phyloP scores from a whole-genome alignment of 2,888 invertebrate species.

The Drosophila mettleri region DNA sequence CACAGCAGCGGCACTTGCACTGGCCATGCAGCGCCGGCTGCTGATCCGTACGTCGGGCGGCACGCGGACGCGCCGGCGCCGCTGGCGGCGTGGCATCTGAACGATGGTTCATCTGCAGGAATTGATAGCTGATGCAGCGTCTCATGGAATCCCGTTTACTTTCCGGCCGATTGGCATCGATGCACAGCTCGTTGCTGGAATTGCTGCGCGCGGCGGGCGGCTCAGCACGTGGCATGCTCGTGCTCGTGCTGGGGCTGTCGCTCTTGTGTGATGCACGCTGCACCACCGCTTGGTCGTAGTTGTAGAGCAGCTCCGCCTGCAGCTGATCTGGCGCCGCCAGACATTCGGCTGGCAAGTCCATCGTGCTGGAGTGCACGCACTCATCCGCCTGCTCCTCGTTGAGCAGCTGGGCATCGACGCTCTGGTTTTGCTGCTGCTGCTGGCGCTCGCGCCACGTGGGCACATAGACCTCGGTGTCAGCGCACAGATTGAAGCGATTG shows the following conservation, averaged over 20 bases:
- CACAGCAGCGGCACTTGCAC: slow-evolving; percentile 87
- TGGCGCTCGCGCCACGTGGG: slow-evolving; percentile 85
- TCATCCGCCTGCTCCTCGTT: slow-evolving; percentile 52
- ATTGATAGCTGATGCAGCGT: slow-evolving; percentile 86
- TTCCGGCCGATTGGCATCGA: slow-evolving; percentile 49
- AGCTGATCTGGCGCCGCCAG: slow-evolving; percentile 86
- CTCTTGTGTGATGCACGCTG: slow-evolving; percentile 83
- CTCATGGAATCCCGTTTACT: slow-evolving; percentile 79
- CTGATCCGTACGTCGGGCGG: slow-evolving; percentile 27
- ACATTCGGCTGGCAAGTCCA: slow-evolving; percentile 86
- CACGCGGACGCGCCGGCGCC: slow-evolving; percentile 22
- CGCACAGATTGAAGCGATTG: slow-evolving; percentile 87
- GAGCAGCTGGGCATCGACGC: slow-evolving; percentile 62
- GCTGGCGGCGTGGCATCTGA: slow-evolving; percentile 36
- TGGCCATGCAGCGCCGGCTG: slow-evolving; percentile 42
- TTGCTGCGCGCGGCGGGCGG: slow-evolving; percentile 41
- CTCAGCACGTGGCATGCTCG: slow-evolving; percentile 26
- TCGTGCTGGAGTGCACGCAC: slow-evolving; percentile 86
- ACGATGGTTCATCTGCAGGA: slow-evolving; percentile 80
- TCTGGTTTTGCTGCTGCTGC: slow-evolving; percentile 78
- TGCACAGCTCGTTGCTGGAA: slow-evolving; percentile 73
- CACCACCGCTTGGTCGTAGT: slow-evolving; percentile 83
- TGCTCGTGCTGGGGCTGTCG: slow-evolving; percentile 52
- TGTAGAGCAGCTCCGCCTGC: slow-evolving; percentile 86
- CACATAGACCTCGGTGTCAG: slow-evolving; percentile 86